Percentiles rank a stretch among this genome's conserved stretches.
phyloP scores from a whole-genome alignment of 2,113 vertebrate species.

The Sinocyclocheilus grahami region DNA sequence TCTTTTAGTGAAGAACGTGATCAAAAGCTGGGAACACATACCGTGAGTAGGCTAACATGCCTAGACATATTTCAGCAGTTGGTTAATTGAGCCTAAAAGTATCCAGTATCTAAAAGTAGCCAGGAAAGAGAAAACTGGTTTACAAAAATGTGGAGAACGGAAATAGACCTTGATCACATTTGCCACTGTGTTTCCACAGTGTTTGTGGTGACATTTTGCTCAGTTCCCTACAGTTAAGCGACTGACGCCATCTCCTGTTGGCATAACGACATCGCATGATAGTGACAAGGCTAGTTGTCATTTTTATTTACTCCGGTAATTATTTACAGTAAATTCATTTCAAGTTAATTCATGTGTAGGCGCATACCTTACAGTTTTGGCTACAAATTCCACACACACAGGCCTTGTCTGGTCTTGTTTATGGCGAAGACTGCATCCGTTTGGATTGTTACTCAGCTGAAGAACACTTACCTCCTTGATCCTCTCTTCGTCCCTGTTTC shows the following conservation, averaged over 20 bases:
- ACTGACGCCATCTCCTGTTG: constrained; percentile 19
- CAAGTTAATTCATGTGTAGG: no score
- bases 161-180: background rate
- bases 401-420: no score
- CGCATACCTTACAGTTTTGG: background rate
- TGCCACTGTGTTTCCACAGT: background rate
- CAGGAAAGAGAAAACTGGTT: no score
- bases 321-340: no score
- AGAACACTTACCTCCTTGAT: no score
- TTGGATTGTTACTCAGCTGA: no score
- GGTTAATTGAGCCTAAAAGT: background rate
- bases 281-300: no score
- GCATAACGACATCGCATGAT: background rate
- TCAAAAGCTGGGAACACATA: background rate
- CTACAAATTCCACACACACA: background rate
- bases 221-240: background rate
- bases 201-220: background rate
- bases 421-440: no score
- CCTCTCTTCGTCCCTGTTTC: no score
- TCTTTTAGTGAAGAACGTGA: no score
- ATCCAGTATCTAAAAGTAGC: no score
- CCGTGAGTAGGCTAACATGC: background rate
- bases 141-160: background rate
- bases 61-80: background rate
- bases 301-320: no score